These are phyloP conservation scores for Herpailurus yagouaroundi DNA, from an alignment of 2,113 vertebrate species.

Conservation along the genomic window DNA sequence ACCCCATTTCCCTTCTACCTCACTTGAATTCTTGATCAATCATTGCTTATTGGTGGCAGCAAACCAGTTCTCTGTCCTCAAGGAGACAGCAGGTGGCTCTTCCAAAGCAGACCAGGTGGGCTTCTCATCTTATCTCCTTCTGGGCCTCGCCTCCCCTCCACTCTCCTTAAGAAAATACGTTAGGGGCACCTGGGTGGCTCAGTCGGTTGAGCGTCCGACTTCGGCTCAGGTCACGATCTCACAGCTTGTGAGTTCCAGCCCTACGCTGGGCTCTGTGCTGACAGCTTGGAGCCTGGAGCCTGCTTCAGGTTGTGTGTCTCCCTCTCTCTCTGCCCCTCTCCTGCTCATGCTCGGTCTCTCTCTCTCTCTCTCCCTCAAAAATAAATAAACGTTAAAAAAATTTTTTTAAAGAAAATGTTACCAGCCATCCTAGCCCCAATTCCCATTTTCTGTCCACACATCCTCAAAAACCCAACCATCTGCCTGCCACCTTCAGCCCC, in stretches of 20 bases:
- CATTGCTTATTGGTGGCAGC: neutral
- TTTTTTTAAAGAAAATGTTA: neutral
- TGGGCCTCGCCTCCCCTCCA: neutral
- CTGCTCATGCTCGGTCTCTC: too few species aligned
- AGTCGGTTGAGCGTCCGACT: too few species aligned
- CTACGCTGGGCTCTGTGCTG: too few species aligned
- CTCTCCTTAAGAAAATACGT: neutral
- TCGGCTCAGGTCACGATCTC: too few species aligned
- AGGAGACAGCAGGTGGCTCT: neutral
- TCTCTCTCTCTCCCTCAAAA: too few species aligned
- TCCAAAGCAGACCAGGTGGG: neutral
- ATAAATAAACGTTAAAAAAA: too few species aligned
- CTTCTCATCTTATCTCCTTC: neutral
- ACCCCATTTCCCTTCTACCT: neutral
- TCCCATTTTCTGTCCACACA: neutral
- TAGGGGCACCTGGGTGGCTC: too few species aligned
- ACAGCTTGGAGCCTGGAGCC: too few species aligned
- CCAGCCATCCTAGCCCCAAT: neutral
- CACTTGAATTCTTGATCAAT: fast-evolving
- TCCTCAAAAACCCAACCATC: neutral
- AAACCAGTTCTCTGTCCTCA: neutral
- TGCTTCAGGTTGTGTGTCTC: too few species aligned
- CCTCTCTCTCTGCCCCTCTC: too few species aligned
- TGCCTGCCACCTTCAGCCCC: neutral
- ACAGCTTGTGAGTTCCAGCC: too few species aligned